Evolutionary conservation across 2,888 invertebrate species (phyloP), one percentile per base, ranked within the genome.

Genomic region (Drosophila mulleri): DNA sequence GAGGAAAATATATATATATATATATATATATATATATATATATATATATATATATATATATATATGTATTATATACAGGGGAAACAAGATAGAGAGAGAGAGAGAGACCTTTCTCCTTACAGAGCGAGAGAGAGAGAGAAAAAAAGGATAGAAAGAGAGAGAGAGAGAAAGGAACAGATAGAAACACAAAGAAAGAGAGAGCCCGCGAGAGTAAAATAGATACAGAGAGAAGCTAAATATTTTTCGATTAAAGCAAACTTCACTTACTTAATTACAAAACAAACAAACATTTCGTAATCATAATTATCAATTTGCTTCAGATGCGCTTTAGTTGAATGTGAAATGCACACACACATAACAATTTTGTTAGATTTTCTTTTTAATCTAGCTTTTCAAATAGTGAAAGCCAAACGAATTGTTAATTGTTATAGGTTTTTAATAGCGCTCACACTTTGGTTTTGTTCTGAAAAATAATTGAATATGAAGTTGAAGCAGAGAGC

Each of bases 401-500:
- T 67, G 67, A 66, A 66, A 66, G 66, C 67, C 23, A 12, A 12
- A 16, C 32, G 45, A 66, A 66, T 59, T 50, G 39, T 18, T 39
- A 18, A 48, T 37, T 50, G 39, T 29, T 20, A 7, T 29, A 9
- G 7, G 14, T 35, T 26, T 9, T 26, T 7, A 37, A 37, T 35
- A 14, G 16, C 11, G 59, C 37, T 26, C n/a, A 14, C 47, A 12
- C 18, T 12, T 35, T 18, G n/a, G 14, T 14, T 41, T 4, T 41
- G 26, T 26, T 48, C 48, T 32, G 4, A 32, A 11, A 48, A 48
- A 48, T 48, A 48, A 48, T 48, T 48, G 18, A 48, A 48, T n/a
- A n/a, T n/a, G 3, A 6, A 48, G 26, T 5, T 11, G 32, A 9
- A 32, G 32, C 32, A 11, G 11, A 32, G 32, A 48, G 26, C 26